Evolutionary conservation across 2,888 invertebrate species (phyloP).

Genomic region (Diaperis boleti): DNA sequence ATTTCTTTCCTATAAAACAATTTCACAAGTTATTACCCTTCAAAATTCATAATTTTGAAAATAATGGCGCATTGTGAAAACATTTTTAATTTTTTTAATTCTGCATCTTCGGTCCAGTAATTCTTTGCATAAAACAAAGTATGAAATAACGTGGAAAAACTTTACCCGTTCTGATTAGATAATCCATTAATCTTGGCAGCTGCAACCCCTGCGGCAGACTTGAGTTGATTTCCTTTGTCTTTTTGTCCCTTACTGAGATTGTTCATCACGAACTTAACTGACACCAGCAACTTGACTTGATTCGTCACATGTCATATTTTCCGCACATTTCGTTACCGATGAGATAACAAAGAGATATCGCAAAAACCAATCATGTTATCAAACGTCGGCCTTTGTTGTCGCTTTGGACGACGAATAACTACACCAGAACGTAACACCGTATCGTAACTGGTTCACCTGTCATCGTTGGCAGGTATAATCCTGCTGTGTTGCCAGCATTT

Average conservation of each 20-base stretch:
- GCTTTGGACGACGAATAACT: slow-evolving; percentile 13
- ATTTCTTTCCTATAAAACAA: slow-evolving; percentile 5
- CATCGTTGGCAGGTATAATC: slow-evolving; percentile 45
- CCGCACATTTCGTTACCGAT: slow-evolving; percentile 17
- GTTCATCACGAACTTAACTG: slow-evolving; percentile 12
- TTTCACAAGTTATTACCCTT: too few relatives aligned
- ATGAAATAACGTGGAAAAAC: background rate
- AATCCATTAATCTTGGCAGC: background rate
- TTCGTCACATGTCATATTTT: slow-evolving; percentile 10
- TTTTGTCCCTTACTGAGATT: slow-evolving; percentile 15
- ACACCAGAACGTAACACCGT: slow-evolving; percentile 17
- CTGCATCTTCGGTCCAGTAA: too few relatives aligned
- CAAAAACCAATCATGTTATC: slow-evolving; percentile 14
- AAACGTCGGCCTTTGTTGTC: slow-evolving; percentile 31
- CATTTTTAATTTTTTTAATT: too few relatives aligned
- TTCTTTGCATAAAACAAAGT: background rate
- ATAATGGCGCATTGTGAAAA: too few relatives aligned
- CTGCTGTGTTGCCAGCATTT: slow-evolving; percentile 31
- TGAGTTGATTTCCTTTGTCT: slow-evolving; percentile 23
- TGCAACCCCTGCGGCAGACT: slow-evolving; percentile 1
- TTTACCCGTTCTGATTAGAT: slow-evolving; percentile 24
- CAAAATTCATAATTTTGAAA: too few relatives aligned
- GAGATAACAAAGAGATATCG: slow-evolving; percentile 24
- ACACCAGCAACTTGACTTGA: slow-evolving; percentile 1
- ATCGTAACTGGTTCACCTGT: slow-evolving; percentile 50